These are phyloP conservation scores for Notothenia coriiceps DNA, from an alignment of 2,113 vertebrate genomes.

Conservation along the genomic window DNA sequence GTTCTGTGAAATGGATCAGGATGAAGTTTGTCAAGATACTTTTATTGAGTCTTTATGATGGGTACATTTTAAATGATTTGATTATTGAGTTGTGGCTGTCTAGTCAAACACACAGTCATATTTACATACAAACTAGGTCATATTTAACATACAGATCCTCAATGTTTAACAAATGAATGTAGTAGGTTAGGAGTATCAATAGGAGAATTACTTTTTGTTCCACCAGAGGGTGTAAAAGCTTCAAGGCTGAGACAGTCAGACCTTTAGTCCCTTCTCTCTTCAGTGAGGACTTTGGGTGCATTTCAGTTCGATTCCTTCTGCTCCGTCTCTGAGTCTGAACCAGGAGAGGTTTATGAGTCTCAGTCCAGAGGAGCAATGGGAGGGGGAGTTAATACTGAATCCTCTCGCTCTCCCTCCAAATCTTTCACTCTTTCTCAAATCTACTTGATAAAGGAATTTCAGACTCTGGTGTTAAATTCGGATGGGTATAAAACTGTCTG, in stretches of 20 bases:
- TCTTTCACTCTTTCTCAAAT: background rate
- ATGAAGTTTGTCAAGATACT: background rate
- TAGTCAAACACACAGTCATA: background rate
- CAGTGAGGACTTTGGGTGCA: background rate
- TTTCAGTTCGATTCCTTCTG: slow-evolving; percentile 7
- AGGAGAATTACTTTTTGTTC: background rate
- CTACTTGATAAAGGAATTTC: slow-evolving; percentile 25
- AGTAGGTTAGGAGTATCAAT: background rate
- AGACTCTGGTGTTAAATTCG: slow-evolving; percentile 10
- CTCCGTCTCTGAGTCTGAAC: slow-evolving; percentile 1
- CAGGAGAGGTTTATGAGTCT: background rate
- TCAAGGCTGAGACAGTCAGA: slow-evolving; percentile 20
- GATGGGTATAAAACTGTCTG: background rate
- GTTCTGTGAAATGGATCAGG: background rate
- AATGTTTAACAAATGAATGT: slow-evolving; percentile 3
- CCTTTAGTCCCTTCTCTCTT: slow-evolving; percentile 5
- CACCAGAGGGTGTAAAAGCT: slow-evolving; percentile 51
- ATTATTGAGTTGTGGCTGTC: background rate
- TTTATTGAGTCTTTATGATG: background rate
- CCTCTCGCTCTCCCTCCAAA: background rate
- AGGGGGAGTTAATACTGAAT: background rate
- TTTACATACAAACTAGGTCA: background rate
- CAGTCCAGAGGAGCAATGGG: background rate
- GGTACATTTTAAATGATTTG: background rate
- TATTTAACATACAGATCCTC: background rate